Evolutionary conservation across 2,797 vertebrate genomes (phyloP).

Genomic region (Catostomus latipinnis): DNA sequence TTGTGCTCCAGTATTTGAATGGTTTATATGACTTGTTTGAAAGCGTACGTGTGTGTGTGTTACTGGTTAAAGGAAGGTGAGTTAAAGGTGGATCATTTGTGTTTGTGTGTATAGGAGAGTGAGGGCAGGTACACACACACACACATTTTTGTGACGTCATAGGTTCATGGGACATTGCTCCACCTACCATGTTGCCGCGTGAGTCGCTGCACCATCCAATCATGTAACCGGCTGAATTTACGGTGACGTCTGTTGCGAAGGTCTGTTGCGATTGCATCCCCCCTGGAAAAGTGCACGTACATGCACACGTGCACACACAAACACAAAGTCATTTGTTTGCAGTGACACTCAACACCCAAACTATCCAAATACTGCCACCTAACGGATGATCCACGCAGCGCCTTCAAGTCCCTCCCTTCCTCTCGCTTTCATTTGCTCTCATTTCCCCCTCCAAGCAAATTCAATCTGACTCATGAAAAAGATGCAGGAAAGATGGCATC

Average conservation of each 20-base stretch:
- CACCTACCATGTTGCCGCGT: conserved; percentile 29
- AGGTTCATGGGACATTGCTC: conserved; percentile 29
- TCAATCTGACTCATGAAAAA: conserved; percentile 61
- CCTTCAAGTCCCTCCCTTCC: no score
- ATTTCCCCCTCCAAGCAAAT: conserved; percentile 57
- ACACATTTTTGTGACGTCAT: conserved; percentile 39
- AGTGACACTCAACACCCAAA: conserved; percentile 42
- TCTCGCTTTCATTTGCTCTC: no score
- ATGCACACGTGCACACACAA: conserved; percentile 29
- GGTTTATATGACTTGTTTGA: not conserved
- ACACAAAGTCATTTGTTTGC: conserved; percentile 36
- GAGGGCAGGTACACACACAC: conserved; percentile 24
- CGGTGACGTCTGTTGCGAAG: conserved; percentile 59
- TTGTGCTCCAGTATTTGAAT: conserved; percentile 57
- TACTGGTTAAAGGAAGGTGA: conserved; percentile 47
- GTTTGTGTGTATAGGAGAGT: conserved; percentile 22
- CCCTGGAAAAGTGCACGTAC: not conserved
- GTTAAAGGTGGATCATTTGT: conserved; percentile 43
- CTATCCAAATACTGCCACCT: conserved; percentile 62
- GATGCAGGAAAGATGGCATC: conserved; percentile 65
- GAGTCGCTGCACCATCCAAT: conserved; percentile 46
- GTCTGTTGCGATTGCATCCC: conserved; percentile 37
- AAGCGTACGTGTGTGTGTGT: not conserved
- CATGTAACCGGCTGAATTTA: conserved; percentile 22
- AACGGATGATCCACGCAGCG: conserved; percentile 35